These are phyloP conservation scores for Atethmia centrago DNA, from an alignment of 2,888 invertebrate genomes.

Conservation along the genomic window DNA sequence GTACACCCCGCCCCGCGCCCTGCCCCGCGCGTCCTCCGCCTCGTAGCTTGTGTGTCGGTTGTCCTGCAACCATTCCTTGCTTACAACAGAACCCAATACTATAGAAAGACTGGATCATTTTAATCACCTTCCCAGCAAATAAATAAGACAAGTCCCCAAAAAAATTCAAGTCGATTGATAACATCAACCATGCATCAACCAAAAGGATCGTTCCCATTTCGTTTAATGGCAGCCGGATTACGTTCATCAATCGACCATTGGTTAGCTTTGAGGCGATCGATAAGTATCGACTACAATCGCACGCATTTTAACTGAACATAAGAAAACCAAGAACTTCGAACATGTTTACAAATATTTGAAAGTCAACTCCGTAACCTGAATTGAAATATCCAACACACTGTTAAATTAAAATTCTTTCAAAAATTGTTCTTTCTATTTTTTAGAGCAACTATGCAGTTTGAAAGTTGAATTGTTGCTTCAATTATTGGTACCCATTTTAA, in stretches of 20 bases:
- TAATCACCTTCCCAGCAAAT: background rate
- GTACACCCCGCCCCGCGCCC: slow-evolving; percentile 93
- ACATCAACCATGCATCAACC: too few species aligned
- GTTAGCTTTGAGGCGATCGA: background rate
- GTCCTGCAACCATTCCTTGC: slow-evolving; percentile 85
- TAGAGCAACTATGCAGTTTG: slow-evolving; percentile 9
- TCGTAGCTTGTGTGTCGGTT: slow-evolving; percentile 88
- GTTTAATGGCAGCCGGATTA: background rate
- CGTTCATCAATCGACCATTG: background rate
- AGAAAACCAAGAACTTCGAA: slow-evolving; percentile 4
- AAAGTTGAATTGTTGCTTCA: slow-evolving; percentile 23
- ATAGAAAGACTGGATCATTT: background rate
- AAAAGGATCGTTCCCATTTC: background rate
- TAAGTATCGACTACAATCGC: background rate
- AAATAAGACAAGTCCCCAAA: background rate
- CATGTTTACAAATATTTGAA: slow-evolving; percentile 12
- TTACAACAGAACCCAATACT: slow-evolving; percentile 66
- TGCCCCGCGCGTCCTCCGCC: slow-evolving; percentile 86
- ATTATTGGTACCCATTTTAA: slow-evolving; percentile 42
- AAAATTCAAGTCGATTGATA: background rate
- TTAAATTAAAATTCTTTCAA: slow-evolving; percentile 19
- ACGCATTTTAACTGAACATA: background rate
- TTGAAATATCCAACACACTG: slow-evolving; percentile 11
- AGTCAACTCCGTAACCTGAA: background rate
- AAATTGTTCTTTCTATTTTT: slow-evolving; percentile 7